These are phyloP conservation scores for Otus sunia DNA, from an alignment of 2,113 vertebrate genomes.

Conservation along the genomic window DNA sequence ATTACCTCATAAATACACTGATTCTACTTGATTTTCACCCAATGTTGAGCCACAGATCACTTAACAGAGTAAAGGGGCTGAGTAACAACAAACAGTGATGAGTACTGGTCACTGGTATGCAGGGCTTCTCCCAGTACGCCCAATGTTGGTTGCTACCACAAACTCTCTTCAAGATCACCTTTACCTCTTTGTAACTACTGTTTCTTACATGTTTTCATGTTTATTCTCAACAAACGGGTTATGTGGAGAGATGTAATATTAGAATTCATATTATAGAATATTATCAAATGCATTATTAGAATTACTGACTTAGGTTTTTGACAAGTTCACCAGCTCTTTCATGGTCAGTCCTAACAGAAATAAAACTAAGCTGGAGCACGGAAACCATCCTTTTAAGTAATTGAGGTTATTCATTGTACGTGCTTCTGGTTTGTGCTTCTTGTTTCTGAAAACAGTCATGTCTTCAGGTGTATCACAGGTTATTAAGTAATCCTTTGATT, in stretches of 20 bases:
- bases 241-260: background rate
- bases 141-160: rapidly evolving
- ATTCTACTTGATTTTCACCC: background rate
- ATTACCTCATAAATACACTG: background rate
- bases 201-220: background rate
- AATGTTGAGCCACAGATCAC: rapidly evolving
- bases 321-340: background rate
- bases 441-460: background rate
- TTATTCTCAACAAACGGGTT: background rate
- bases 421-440: background rate
- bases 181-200: background rate
- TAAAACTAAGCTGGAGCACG: background rate
- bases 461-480: background rate
- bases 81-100: background rate
- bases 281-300: background rate
- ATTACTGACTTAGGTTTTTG: background rate
- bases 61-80: rapidly evolving
- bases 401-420: background rate
- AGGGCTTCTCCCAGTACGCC: rapidly evolving
- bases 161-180: background rate
- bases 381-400: background rate
- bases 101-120: rapidly evolving
- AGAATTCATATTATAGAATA: background rate
- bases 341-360: background rate
- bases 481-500: background rate